Evolutionary conservation across 1,140 invertebrate genomes (phyloP).

Genomic region (Paraescarpia echinospica): DNA sequence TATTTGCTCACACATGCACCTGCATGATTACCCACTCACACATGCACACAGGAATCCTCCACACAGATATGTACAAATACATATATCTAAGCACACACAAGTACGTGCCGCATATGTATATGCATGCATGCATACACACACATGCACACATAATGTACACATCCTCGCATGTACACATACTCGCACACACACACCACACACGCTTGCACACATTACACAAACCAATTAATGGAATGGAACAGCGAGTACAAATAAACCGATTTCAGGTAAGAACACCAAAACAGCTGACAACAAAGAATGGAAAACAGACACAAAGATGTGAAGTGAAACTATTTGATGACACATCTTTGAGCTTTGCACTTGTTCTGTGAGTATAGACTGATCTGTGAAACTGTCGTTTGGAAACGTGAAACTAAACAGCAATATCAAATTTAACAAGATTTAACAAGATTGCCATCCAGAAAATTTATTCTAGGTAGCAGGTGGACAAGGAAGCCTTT

Average conservation of each 20-base stretch:
- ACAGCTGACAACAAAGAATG: constrained; percentile 12
- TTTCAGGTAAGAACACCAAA: constrained; percentile 11
- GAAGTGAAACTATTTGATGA: constrained; percentile 19
- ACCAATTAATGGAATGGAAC: too few species aligned
- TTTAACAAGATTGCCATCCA: too few species aligned
- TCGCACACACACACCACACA: neutral
- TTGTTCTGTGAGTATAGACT: constrained; percentile 13
- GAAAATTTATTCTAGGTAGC: too few species aligned
- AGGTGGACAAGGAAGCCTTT: too few species aligned
- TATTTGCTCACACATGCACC: neutral
- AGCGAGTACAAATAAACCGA: neutral
- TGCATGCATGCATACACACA: too few species aligned
- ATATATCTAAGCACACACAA: too few species aligned
- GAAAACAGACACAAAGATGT: constrained; percentile 12
- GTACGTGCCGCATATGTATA: too few species aligned
- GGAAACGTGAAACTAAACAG: neutral
- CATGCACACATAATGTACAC: too few species aligned
- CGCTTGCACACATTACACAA: too few species aligned
- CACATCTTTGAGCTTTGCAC: constrained; percentile 5
- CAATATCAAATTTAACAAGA: neutral
- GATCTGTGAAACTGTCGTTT: neutral
- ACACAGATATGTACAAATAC: too few species aligned
- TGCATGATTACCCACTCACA: neutral
- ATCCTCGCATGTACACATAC: too few species aligned
- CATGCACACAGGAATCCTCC: neutral